Conservation (phyloP, 2,113 vertebrate genomes). For the Gorsachius goisagi region DNA sequence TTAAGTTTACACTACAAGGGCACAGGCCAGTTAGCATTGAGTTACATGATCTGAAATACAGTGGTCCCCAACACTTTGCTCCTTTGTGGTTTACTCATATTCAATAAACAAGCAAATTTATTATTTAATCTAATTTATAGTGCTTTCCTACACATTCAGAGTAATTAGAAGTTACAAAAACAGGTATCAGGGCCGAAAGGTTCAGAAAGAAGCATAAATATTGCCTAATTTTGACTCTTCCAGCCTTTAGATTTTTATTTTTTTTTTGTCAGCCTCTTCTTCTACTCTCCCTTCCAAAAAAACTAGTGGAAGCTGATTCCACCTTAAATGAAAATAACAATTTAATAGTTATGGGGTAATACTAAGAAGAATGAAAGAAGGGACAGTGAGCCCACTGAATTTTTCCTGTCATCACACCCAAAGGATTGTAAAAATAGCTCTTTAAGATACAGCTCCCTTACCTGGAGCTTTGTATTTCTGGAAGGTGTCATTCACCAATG, state of each 20-base stretch:
- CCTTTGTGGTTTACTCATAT: not conserved
- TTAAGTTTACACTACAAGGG: not conserved
- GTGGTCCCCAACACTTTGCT: not conserved
- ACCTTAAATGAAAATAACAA: not conserved
- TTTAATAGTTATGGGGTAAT: not conserved
- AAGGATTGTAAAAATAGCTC: not conserved
- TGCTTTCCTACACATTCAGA: not conserved
- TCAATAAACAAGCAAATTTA: not conserved
- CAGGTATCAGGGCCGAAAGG: not conserved
- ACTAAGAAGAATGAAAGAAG: not conserved
- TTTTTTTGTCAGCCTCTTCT: not conserved
- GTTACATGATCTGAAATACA: not conserved
- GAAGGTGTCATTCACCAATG: slow-evolving; percentile 78
- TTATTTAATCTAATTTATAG: not conserved
- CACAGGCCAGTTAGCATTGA: not conserved
- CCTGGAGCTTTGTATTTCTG: slow-evolving; percentile 74
- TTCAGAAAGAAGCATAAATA: not conserved
- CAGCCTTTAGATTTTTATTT: not conserved
- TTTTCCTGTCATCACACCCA: not conserved
- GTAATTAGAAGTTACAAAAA: not conserved
- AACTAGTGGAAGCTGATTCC: not conserved
- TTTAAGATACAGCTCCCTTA: not conserved
- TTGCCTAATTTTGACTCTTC: not conserved
- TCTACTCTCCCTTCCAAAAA: not conserved
- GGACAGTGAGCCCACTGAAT: not conserved